Percentiles rank a stretch among this genome's conserved stretches.
phyloP scores from a whole-genome alignment of 2,113 vertebrate genomes.

The Eretmodus cyanostictus region DNA sequence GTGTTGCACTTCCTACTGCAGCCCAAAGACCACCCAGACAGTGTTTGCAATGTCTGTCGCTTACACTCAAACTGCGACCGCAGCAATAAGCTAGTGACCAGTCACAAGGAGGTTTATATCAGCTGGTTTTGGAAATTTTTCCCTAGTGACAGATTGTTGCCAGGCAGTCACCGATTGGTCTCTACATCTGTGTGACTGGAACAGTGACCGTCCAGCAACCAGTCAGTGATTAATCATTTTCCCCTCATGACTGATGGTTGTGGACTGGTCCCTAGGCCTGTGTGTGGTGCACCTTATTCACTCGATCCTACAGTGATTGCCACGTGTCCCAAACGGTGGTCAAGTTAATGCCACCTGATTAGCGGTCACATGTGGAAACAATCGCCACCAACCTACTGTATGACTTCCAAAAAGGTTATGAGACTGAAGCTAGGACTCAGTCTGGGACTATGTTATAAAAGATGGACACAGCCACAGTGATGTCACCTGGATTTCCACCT shows the following conservation, averaged over 20 bases:
- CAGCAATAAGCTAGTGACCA: background rate
- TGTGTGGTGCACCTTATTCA: background rate
- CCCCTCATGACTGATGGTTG: background rate
- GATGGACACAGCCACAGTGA: background rate
- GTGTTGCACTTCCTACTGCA: background rate
- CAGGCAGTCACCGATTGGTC: background rate
- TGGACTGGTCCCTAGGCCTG: background rate
- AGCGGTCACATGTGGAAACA: background rate
- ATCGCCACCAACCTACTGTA: background rate
- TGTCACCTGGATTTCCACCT: background rate
- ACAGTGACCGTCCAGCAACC: background rate
- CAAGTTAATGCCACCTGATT: background rate
- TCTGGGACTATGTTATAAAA: background rate
- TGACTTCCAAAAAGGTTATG: background rate
- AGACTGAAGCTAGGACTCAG: background rate
- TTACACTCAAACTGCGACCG: background rate
- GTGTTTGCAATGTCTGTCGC: background rate
- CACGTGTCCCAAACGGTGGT: fast-evolving
- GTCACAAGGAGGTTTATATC: background rate
- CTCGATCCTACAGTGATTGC: background rate
- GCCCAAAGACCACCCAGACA: background rate
- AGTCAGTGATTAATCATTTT: background rate
- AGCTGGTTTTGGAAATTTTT: background rate
- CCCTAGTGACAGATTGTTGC: background rate
- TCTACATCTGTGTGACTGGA: background rate